phyloP scores from a whole-genome alignment of 1,140 invertebrate genomes.

The Daktulosphaira vitifoliae region DNA sequence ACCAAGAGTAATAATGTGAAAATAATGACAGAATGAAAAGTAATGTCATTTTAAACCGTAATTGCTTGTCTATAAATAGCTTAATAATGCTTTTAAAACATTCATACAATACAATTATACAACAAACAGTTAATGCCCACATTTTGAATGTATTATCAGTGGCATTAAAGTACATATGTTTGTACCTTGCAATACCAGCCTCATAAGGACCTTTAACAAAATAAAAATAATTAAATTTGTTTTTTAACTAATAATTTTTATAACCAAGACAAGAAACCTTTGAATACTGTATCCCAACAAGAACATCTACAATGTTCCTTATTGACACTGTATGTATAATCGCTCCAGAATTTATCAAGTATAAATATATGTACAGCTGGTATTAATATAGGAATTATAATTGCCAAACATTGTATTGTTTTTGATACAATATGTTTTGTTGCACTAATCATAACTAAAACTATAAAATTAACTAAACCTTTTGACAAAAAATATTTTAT shows the following conservation, averaged over 20 bases:
- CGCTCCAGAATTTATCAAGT: constrained; percentile 38
- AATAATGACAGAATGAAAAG: constrained; percentile 63
- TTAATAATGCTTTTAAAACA: constrained; percentile 55
- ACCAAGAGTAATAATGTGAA: constrained; percentile 71
- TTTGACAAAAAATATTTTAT: no score
- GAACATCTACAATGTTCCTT: constrained; percentile 37
- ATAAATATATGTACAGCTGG: constrained; percentile 37
- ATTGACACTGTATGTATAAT: constrained; percentile 35
- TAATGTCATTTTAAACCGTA: constrained; percentile 60
- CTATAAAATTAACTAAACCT: no score
- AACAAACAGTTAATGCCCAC: constrained; percentile 60
- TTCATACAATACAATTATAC: constrained; percentile 61
- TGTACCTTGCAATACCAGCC: constrained; percentile 61
- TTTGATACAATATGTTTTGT: neutral
- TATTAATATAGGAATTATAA: constrained; percentile 34
- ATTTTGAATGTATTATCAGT: constrained; percentile 66
- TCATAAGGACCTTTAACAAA: constrained; percentile 57
- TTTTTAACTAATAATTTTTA: no score
- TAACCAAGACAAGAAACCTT: constrained; percentile 30
- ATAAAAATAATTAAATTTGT: neutral
- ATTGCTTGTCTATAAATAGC: constrained; percentile 48
- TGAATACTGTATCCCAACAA: constrained; percentile 40
- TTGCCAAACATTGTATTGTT: constrained; percentile 14
- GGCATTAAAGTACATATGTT: constrained; percentile 76
- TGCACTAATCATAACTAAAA: no score